Evolutionary conservation across 1,140 invertebrate genomes (phyloP), one percentile per base, ranked within the genome.

Genomic region (Ericerus pela): DNA sequence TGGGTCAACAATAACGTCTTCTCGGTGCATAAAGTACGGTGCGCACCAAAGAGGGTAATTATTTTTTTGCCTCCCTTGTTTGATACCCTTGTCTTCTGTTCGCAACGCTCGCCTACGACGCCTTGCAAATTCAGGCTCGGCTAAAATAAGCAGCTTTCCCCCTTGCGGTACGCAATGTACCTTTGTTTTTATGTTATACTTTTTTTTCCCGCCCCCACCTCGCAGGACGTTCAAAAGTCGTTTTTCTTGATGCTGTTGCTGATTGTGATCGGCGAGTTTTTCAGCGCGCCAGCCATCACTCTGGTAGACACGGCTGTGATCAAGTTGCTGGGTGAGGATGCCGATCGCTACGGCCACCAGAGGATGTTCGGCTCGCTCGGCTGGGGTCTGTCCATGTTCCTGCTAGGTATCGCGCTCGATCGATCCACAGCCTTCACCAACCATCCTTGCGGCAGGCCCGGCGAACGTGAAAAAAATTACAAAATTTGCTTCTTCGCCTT

Each of bases 401-500:
- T 98, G 66, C 90, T 98, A 38, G 95, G 95, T 31, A 94, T 96
- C 61, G 94, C 90, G n/a, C 73, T 99, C 33, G 96, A 99, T 72
- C 91, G 96, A 67, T 95, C 93, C 67, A 96, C 78, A 60, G 84
- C 75, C 63, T 99, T 86, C 73, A 87, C 78, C 11, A 77, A 84
- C 61, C 87, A 91, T 71, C 93, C 93, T 0, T 98, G 95, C 66
- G 83, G 80, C 1, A 82, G 80, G 0, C 85, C 87, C 1, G 83
- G 88, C 61, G 78, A 81, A 55, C 80, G 82, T 66, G 93, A 96
- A 67, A 92, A 96, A 65, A 98, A 98, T 68, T 99, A 99, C 69
- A 96, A 91, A 2, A 91, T 97, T 47, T 99, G 95, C 70, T 99
- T 99, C 70, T 89, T 92, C 0, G 93, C 93, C 14, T 99, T 97